Base-by-base conservation (phyloP, 2,888 invertebrate species). In the Argyra leucocephala region DNA sequence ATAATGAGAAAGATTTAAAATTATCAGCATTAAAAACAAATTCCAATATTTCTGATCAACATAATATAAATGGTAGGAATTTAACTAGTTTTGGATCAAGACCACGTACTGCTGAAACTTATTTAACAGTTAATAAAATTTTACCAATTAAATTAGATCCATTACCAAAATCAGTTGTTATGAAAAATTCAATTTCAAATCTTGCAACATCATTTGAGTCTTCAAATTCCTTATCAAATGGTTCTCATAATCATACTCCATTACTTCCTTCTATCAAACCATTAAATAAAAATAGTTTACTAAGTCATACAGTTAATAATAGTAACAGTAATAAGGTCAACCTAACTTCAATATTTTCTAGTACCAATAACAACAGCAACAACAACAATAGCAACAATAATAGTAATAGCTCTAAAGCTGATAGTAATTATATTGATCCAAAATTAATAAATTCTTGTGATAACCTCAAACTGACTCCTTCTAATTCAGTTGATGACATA, bases 401-500 rank as follows among this genome's bases (percentile, higher is more conserved):
- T n/a, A n/a, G n/a, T n/a, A 65, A 66, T 37, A 67, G 66, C 15
- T 63, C 66, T 36, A 68, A 65, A 62, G 67, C 64, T 69, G 69
- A 69, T 24, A 67, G 70, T 36, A 81, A 83, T 76, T 74, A 81
- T 78, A 79, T 84, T 78, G 80, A 85, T 70, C 83, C 85, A 12
- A 84, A 83, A 71, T 80, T 88, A 66, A 88, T 88, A 66, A 88
- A 88, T 76, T 85, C 86, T 78, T 86, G 85, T 75, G 88, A 88
- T 76, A 87, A 88, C 79, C 80, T 88, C 63, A 57, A 57, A 22
- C 10, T 15, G 9, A 59, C 59, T 59, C 15, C 81, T 36, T 63
- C 66, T 22, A 68, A 69, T 36, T 22, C 63, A 15, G 66, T 65
- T 10, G 48, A 48, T 48, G 48, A 48, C 15, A 15, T 48, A 48